phyloP scores from a whole-genome alignment of 2,888 invertebrate genomes.

The Drosophila tanythrix region DNA sequence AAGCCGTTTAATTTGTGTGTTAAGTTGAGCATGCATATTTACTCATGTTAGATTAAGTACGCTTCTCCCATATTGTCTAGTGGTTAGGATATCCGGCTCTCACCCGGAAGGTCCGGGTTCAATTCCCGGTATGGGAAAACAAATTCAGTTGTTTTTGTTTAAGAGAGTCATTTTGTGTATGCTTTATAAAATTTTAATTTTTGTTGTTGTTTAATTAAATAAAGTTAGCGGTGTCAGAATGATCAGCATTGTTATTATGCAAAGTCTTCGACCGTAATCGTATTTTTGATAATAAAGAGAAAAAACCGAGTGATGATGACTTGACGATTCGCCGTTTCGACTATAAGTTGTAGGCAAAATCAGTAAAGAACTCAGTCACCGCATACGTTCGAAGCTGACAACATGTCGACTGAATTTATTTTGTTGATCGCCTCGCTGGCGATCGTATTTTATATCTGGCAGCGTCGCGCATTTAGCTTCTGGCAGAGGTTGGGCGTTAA shows the following conservation, averaged over 20 bases:
- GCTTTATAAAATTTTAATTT: no score
- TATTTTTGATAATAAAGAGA: background rate
- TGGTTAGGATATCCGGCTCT: conserved; percentile 85
- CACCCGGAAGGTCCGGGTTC: conserved; percentile 90
- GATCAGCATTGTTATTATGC: background rate
- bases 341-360: conserved; percentile 1
- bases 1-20: no score
- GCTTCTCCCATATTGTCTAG: conserved; percentile 86
- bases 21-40: no score
- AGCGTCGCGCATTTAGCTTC: conserved; percentile 55
- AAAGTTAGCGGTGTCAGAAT: no score
- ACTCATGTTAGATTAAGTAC: no score
- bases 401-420: conserved; percentile 50
- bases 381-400: background rate
- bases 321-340: background rate
- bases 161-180: no score
- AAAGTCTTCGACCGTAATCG: conserved; percentile 7
- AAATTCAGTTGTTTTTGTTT: no score
- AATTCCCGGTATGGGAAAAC: conserved; percentile 94
- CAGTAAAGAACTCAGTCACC: conserved; percentile 24
- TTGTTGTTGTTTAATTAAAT: no score
- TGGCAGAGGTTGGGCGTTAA: conserved; percentile 81
- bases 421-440: conserved; percentile 39
- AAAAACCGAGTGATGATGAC: background rate
- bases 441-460: conserved; percentile 63